Evolutionary conservation across 2,797 vertebrate species (phyloP), one percentile per base, ranked within the genome.

Genomic region (Phrynocephalus vlangalii): DNA sequence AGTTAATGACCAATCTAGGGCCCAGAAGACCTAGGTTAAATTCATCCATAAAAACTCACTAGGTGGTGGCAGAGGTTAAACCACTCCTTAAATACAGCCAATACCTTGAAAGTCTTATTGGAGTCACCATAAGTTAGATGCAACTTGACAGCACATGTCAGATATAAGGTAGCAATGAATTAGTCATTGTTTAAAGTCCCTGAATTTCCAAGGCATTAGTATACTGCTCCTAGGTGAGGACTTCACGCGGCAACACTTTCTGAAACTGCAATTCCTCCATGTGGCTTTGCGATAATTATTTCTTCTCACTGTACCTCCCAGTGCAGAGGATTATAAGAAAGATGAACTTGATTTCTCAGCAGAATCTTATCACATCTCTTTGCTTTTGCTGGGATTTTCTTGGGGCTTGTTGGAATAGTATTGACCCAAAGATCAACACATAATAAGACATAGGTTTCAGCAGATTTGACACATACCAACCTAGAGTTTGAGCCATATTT

Each of bases 231-330:
- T 80, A 81, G 79, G 56, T 73, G 79, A 88, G 38, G 82, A 63
- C 76, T 70, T 85, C 44, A 56, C 10, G 44, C 22, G 16, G n/a
- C 3, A 38, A n/a, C 56, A 52, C 26, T 56, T 72, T 71, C 24
- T 73, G 52, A 82, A 84, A 38, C 8, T 70, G 11, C 38, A 79
- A 52, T 24, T 75, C 16, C 84, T 71, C 78, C 84, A 10, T 76
- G 76, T 78, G 56, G 75, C 11, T 73, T 66, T 84, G 76, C 50
- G 48, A 68, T 84, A n/a, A 84, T 88, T 72, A 50, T 73, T 79
- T 88, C 18, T 83, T 60, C 38, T 44, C 38, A 79, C 63, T 84
- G 68, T 86, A 85, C 30, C 72, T 44, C 52, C 66, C 26, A 63
- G 66, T 33, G 16, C 66, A 33, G 6, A 72, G 30, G 18, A 48